Conservation (phyloP, 2,797 vertebrate genomes). For the Siniperca undulata region DNA sequence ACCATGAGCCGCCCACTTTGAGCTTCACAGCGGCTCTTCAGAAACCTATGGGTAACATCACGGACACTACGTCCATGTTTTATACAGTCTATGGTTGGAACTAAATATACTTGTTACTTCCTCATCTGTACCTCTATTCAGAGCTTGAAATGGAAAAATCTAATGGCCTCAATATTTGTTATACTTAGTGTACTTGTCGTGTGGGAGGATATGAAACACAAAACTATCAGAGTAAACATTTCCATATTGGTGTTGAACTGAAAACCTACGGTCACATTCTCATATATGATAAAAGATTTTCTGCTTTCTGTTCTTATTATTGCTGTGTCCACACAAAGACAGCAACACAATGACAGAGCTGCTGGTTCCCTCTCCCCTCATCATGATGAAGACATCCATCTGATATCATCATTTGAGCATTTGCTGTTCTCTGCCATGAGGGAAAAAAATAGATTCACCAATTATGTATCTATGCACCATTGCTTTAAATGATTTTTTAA, state of each 20-base stretch:
- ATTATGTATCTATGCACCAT: neutral
- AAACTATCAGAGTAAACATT: neutral
- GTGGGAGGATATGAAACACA: constrained; percentile 29
- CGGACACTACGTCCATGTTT: too few species aligned
- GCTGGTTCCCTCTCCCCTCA: neutral
- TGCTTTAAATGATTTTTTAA: constrained; percentile 8
- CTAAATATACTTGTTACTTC: too few species aligned
- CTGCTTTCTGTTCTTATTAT: constrained; percentile 23
- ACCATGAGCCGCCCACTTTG: too few species aligned
- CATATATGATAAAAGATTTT: constrained; percentile 18
- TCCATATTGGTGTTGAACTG: constrained; percentile 22
- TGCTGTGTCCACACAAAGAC: constrained; percentile 16
- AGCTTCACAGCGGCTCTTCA: too few species aligned
- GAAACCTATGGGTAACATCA: too few species aligned
- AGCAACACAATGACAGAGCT: constrained; percentile 8
- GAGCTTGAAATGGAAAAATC: neutral
- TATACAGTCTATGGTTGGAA: too few species aligned
- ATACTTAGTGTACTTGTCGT: neutral
- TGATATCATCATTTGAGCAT: neutral
- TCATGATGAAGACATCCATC: neutral
- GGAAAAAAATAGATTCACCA: neutral
- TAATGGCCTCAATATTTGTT: neutral
- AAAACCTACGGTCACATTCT: constrained; percentile 40
- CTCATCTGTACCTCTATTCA: too few species aligned
- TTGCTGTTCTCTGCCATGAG: neutral